Percentiles rank a stretch among this genome's conserved stretches.
These are phyloP conservation scores for Artemisiospiza belli DNA, from an alignment of 2,113 vertebrate species.

Conservation along the genomic window DNA sequence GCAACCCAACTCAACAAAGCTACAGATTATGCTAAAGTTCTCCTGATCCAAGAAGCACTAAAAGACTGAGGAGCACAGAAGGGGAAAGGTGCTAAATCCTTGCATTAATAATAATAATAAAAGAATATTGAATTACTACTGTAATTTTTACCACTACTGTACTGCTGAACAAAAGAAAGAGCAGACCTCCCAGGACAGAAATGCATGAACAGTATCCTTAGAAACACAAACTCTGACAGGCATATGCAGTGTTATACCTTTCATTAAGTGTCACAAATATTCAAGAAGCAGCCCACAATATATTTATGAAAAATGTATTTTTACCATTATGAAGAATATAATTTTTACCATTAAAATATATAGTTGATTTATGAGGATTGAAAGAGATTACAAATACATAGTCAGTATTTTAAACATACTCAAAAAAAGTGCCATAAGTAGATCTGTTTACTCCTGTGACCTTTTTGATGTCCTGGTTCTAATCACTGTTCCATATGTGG, in stretches of 20 bases:
- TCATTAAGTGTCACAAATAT: background rate
- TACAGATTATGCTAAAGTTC: background rate
- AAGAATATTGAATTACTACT: background rate
- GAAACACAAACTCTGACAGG: background rate
- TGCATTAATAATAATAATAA: background rate
- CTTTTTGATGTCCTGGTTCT: conserved; percentile 41
- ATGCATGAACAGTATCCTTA: background rate
- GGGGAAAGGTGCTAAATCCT: background rate
- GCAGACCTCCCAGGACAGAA: background rate
- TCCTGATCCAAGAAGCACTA: background rate
- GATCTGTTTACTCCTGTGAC: background rate
- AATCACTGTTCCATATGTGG: conserved; percentile 27
- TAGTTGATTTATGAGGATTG: background rate
- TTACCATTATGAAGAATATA: background rate
- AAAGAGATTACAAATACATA: background rate
- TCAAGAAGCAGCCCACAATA: background rate
- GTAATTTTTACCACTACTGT: background rate
- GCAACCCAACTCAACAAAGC: background rate
- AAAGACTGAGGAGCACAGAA: background rate
- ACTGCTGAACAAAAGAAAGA: background rate
- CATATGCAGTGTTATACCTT: background rate
- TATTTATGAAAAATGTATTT: background rate
- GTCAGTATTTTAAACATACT: background rate
- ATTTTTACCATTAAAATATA: background rate
- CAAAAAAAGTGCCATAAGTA: background rate